phyloP scores from a whole-genome alignment of 1,140 invertebrate species.

The Pogonognathellus flavescens region DNA sequence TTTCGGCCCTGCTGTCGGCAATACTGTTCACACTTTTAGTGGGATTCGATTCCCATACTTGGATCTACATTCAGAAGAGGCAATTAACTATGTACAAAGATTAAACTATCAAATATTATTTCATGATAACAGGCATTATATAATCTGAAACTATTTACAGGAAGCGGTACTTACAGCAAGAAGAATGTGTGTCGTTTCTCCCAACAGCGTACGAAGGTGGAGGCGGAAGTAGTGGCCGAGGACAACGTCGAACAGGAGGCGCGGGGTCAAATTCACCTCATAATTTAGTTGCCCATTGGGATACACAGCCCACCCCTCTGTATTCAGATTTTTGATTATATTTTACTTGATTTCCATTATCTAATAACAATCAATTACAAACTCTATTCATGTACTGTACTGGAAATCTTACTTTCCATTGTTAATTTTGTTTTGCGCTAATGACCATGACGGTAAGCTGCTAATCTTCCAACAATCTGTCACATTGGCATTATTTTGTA shows the following conservation, averaged over 20 bases:
- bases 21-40: constrained; percentile 91
- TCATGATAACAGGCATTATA: background rate
- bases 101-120: background rate
- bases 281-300: constrained; percentile 64
- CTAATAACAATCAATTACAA: background rate
- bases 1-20: constrained; percentile 86
- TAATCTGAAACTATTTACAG: background rate
- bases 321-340: constrained; percentile 56
- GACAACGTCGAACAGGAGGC: constrained; percentile 61
- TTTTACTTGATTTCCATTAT: background rate
- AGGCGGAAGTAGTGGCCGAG: constrained; percentile 52
- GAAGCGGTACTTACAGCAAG: constrained; percentile 57
- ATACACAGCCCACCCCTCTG: constrained; percentile 65
- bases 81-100: constrained; percentile 70
- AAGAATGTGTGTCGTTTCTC: constrained; percentile 64
- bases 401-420: background rate
- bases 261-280: constrained; percentile 65
- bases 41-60: constrained; percentile 93
- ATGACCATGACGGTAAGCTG: too few relatives aligned
- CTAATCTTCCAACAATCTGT: too few relatives aligned
- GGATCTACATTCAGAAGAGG: constrained; percentile 96
- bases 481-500: too few relatives aligned
- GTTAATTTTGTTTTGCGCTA: too few relatives aligned
- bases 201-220: constrained; percentile 58
- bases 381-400: background rate